Evolutionary conservation across 2,888 invertebrate genomes (phyloP).

Genomic region (Ophioninae sp.): DNA sequence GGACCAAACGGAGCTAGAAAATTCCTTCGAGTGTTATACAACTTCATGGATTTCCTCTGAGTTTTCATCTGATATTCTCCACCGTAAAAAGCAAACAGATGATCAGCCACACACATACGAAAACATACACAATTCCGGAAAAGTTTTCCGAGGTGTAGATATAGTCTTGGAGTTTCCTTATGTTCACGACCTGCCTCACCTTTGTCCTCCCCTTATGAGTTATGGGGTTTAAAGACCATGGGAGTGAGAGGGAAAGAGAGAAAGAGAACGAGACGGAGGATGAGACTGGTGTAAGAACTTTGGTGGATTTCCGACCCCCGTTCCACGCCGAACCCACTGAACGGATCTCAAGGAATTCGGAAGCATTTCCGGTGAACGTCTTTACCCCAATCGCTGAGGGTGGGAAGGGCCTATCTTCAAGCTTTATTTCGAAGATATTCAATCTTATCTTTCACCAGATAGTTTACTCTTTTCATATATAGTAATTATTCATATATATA

Average conservation of each 20-base stretch:
- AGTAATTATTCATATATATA: too few species aligned
- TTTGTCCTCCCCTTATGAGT: conserved; percentile 69
- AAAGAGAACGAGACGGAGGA: conserved; percentile 9
- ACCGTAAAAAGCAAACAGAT: conserved; percentile 15
- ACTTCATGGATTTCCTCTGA: conserved; percentile 12
- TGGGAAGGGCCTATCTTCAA: not conserved
- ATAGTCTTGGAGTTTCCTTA: conserved; percentile 66
- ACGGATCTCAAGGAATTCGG: conserved; percentile 48
- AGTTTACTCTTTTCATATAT: not conserved
- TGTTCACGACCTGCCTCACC: conserved; percentile 72
- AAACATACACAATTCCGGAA: conserved; percentile 47
- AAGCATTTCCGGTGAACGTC: conserved; percentile 8
- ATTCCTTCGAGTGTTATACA: conserved; percentile 12
- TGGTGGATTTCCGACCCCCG: conserved; percentile 53
- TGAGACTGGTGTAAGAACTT: conserved; percentile 39
- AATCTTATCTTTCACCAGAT: not conserved
- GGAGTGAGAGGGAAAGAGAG: conserved; percentile 17
- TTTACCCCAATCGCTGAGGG: conserved; percentile 18
- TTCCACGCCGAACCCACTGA: conserved; percentile 33
- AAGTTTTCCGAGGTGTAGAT: conserved; percentile 60
- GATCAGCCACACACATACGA: conserved; percentile 3
- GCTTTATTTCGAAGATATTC: conserved; percentile 9
- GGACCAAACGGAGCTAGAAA: not conserved
- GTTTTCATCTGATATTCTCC: conserved; percentile 33
- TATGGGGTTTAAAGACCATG: conserved; percentile 62